Evolutionary conservation across 2,113 vertebrate species (phyloP).

Genomic region (Junco hyemalis): DNA sequence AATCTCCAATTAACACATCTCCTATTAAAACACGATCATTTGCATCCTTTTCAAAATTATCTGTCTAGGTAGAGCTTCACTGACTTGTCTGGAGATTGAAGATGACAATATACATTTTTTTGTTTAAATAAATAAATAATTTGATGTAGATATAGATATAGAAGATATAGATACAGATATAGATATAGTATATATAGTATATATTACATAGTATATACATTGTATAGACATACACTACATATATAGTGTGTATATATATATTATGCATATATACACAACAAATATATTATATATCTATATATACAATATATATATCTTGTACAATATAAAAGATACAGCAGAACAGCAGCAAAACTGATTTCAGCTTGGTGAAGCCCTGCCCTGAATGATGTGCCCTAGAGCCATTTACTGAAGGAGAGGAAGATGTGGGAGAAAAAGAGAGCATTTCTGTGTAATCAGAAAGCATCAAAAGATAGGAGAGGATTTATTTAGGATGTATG

Average conservation of each 20-base stretch:
- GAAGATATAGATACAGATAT: too few species aligned
- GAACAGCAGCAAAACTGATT: fast-evolving
- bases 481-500: not conserved
- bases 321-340: not conserved
- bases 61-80: not conserved
- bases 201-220: too few species aligned
- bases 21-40: not conserved
- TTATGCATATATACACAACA: too few species aligned
- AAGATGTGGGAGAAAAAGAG: not conserved
- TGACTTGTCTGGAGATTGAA: not conserved
- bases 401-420: not conserved
- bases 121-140: too few species aligned
- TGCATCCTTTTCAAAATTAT: not conserved
- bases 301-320: too few species aligned
- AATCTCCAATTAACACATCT: not conserved
- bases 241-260: too few species aligned
- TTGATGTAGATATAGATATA: too few species aligned
- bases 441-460: not conserved
- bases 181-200: too few species aligned
- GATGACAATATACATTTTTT: not conserved
- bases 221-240: too few species aligned
- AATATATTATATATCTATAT: too few species aligned
- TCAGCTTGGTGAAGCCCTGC: fast-evolving
- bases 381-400: not conserved
- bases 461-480: not conserved